Evolutionary conservation across 2,113 vertebrate genomes (phyloP).

Genomic region (Promerops cafer): DNA sequence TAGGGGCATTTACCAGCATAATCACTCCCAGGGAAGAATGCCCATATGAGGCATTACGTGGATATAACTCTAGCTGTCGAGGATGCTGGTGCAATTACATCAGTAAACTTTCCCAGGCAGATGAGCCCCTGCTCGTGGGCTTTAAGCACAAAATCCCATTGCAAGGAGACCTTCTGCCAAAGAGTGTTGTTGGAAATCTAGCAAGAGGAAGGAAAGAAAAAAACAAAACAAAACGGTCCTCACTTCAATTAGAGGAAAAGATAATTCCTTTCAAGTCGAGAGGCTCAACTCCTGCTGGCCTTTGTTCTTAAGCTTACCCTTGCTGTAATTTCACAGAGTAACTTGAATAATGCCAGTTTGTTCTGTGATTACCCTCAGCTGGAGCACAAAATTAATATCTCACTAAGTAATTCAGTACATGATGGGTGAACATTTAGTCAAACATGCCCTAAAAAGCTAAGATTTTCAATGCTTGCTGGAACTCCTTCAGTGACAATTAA

Average conservation of each 20-base stretch:
- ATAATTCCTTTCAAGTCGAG: slow-evolving; percentile 59
- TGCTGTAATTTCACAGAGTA: slow-evolving; percentile 9
- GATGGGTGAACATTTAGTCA: slow-evolving; percentile 60
- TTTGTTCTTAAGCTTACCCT: slow-evolving; percentile 47
- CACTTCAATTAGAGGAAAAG: slow-evolving; percentile 59
- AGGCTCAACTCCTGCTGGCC: slow-evolving; percentile 47
- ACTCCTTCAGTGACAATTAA: slow-evolving; percentile 67
- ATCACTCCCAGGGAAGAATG: neutral
- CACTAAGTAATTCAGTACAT: slow-evolving; percentile 63
- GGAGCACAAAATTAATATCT: slow-evolving; percentile 61
- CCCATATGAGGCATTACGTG: neutral
- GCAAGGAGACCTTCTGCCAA: neutral
- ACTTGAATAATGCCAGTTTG: slow-evolving; percentile 36
- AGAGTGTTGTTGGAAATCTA: neutral
- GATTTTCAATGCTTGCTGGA: slow-evolving; percentile 26
- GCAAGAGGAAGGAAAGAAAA: slow-evolving; percentile 46
- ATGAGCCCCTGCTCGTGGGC: neutral
- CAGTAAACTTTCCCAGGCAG: neutral
- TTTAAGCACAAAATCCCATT: neutral
- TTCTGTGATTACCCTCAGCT: slow-evolving; percentile 63
- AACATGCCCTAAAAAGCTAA: slow-evolving; percentile 55
- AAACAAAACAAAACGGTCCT: slow-evolving; percentile 22
- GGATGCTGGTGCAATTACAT: neutral
- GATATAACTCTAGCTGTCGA: neutral
- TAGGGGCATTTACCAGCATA: neutral